Conservation (phyloP, 2,888 invertebrate species). For the Pyrochroa serraticornis region DNA sequence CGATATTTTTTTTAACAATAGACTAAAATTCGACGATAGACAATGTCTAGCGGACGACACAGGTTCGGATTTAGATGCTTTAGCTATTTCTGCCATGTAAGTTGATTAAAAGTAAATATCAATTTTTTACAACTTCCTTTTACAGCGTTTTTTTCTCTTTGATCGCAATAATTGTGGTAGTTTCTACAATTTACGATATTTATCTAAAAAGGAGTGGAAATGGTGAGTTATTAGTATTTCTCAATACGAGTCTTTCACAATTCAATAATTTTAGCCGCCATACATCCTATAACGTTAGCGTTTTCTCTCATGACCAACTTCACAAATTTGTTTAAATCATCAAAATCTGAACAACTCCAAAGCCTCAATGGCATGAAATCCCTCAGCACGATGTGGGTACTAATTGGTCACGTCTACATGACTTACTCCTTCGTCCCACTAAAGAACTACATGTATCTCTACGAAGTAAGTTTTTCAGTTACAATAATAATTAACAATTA, state of each 20-base stretch:
- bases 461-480: background rate
- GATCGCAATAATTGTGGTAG: slow-evolving; percentile 5
- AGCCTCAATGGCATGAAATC: slow-evolving; percentile 17
- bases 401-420: slow-evolving; percentile 22
- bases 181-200: slow-evolving; percentile 23
- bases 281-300: slow-evolving; percentile 3
- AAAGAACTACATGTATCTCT: slow-evolving; percentile 16
- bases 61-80: slow-evolving; percentile 6
- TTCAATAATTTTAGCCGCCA: background rate
- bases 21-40: slow-evolving; percentile 4
- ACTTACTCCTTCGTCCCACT: slow-evolving; percentile 19
- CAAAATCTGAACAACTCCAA: slow-evolving; percentile 2
- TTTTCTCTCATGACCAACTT: slow-evolving; percentile 13
- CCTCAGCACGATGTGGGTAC: slow-evolving; percentile 18
- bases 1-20: slow-evolving; percentile 4
- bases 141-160: slow-evolving; percentile 18
- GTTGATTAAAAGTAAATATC: background rate
- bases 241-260: background rate
- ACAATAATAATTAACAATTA: background rate
- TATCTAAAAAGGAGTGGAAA: background rate
- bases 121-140: background rate
- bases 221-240: slow-evolving; percentile 1
- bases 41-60: slow-evolving; percentile 7
- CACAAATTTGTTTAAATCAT: slow-evolving; percentile 11
- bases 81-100: slow-evolving; percentile 17